These are phyloP conservation scores for Pimpla rufipes DNA, from an alignment of 2,888 invertebrate genomes.

Conservation along the genomic window DNA sequence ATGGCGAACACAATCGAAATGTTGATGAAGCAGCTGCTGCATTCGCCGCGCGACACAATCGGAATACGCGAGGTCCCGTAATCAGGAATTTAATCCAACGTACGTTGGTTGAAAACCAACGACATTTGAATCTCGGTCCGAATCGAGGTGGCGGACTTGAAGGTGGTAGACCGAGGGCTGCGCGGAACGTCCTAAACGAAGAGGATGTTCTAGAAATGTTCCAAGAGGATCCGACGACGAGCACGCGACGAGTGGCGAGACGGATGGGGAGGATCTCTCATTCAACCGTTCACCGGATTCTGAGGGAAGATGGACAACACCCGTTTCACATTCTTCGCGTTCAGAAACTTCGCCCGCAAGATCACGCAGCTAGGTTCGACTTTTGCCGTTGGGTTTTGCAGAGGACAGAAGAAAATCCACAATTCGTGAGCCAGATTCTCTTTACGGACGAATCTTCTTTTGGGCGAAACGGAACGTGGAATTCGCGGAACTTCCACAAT, in stretches of 20 bases:
- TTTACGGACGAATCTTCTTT: conserved; percentile 37
- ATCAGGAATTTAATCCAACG: neutral
- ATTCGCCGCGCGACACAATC: neutral
- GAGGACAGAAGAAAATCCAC: neutral
- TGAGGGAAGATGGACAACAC: neutral
- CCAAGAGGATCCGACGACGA: neutral
- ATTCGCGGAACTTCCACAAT: conserved; percentile 33
- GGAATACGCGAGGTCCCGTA: neutral
- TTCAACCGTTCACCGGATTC: neutral
- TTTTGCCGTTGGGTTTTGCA: conserved; percentile 11
- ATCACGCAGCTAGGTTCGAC: neutral
- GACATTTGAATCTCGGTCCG: neutral
- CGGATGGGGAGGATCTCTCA: neutral
- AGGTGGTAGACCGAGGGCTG: neutral
- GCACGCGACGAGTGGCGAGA: neutral
- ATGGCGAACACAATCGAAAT: neutral
- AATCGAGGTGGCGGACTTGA: neutral
- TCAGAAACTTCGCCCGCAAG: neutral
- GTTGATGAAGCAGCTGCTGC: neutral
- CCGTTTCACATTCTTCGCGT: neutral
- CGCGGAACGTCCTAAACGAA: neutral
- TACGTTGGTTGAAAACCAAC: neutral
- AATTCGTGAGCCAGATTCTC: conserved; percentile 8
- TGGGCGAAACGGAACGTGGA: conserved; percentile 26
- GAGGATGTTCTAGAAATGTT: neutral